Evolutionary conservation across 2,888 invertebrate species (phyloP).

Genomic region (Metalampra italica): DNA sequence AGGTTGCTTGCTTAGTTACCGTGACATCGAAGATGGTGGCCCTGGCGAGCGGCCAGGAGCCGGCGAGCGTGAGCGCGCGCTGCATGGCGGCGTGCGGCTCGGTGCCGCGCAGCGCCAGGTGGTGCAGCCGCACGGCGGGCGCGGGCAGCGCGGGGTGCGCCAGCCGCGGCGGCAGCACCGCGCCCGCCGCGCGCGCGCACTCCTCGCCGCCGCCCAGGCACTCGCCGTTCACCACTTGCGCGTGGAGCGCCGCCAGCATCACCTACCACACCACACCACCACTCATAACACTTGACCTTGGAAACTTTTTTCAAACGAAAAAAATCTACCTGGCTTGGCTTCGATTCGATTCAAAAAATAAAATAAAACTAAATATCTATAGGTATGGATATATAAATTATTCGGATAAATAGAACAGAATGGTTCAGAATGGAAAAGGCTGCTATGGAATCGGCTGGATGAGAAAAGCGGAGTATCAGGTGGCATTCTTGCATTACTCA

Average conservation of each 20-base stretch:
- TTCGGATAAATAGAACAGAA: too few relatives aligned
- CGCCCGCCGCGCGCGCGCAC: slow-evolving; percentile 86
- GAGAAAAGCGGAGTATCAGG: too few relatives aligned
- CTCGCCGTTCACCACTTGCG: slow-evolving; percentile 94
- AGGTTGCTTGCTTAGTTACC: background rate
- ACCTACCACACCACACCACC: slow-evolving; percentile 73
- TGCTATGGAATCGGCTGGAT: too few relatives aligned
- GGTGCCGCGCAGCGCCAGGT: slow-evolving; percentile 93
- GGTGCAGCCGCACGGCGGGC: slow-evolving; percentile 93
- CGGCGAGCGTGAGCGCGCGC: slow-evolving; percentile 93
- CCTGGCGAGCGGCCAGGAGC: slow-evolving; percentile 95
- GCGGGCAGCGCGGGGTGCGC: slow-evolving; percentile 89
- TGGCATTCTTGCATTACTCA: too few relatives aligned
- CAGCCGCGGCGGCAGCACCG: slow-evolving; percentile 88
- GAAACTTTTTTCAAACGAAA: too few relatives aligned
- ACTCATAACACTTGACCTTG: too few relatives aligned
- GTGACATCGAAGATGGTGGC: slow-evolving; percentile 91
- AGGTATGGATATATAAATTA: too few relatives aligned
- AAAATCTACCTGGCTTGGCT: too few relatives aligned
- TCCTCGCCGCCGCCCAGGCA: slow-evolving; percentile 83
- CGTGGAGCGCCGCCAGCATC: slow-evolving; percentile 95
- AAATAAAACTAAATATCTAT: too few relatives aligned
- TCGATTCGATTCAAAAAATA: too few relatives aligned
- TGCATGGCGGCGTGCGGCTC: slow-evolving; percentile 92
- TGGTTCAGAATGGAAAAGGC: too few relatives aligned